Percentiles rank a stretch among this genome's conserved stretches.
Evolutionary conservation across 2,797 vertebrate genomes (phyloP).

Genomic region (Bryconaethiops microstoma): DNA sequence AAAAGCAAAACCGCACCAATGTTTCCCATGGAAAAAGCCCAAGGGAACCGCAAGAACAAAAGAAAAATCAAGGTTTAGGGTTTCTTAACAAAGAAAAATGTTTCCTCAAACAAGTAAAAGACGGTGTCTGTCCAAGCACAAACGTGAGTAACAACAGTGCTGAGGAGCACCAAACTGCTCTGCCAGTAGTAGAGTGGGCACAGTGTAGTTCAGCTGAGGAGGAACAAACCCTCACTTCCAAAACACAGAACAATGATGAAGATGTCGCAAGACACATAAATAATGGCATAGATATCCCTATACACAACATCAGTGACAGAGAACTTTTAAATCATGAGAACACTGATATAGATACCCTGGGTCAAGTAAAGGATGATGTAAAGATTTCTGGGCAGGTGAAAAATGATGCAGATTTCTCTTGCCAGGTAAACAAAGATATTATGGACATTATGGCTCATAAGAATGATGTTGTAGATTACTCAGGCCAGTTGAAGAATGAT

Average conservation of each 20-base stretch:
- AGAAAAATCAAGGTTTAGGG: conserved; percentile 13
- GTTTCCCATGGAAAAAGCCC: not conserved
- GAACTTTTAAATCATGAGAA: not conserved
- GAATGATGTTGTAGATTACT: not conserved
- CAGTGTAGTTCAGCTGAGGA: not conserved
- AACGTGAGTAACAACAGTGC: not conserved
- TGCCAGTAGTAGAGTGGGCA: not conserved
- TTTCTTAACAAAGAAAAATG: not conserved
- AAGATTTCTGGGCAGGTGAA: not conserved
- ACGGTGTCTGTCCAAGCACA: not conserved
- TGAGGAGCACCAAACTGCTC: not conserved
- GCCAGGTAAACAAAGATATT: not conserved
- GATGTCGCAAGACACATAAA: not conserved
- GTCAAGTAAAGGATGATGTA: not conserved
- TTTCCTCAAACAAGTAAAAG: not conserved
- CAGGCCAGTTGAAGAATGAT: not conserved
- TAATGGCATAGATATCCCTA: not conserved
- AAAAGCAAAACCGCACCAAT: conserved; percentile 36
- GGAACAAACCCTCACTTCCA: conserved; percentile 23
- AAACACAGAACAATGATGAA: conserved; percentile 10
- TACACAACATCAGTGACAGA: not conserved
- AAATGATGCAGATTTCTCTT: conserved; percentile 12
- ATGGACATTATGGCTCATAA: not conserved
- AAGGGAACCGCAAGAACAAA: conserved; percentile 21
- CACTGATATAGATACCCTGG: not conserved